Evolutionary conservation across 2,113 vertebrate species (phyloP).

Genomic region (Pogonocichla stellata): DNA sequence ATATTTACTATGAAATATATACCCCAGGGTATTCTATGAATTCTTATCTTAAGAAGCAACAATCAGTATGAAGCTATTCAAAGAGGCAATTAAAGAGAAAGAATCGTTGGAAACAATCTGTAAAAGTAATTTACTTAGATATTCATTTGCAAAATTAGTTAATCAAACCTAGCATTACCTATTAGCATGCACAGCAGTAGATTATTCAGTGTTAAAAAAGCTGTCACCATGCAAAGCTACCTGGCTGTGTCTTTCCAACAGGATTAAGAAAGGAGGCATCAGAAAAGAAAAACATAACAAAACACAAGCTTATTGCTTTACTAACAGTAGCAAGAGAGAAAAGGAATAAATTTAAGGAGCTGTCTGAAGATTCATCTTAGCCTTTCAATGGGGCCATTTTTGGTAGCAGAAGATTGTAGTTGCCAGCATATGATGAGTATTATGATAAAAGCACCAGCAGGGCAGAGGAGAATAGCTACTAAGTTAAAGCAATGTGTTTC

Average conservation of each 20-base stretch:
- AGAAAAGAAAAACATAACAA: not conserved
- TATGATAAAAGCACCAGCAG: slow-evolving; percentile 47
- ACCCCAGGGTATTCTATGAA: not conserved
- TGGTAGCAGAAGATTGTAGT: slow-evolving; percentile 22
- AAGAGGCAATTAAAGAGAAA: slow-evolving; percentile 8
- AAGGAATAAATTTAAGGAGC: slow-evolving; percentile 24
- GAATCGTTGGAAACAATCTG: slow-evolving; percentile 10
- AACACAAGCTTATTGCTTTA: not conserved
- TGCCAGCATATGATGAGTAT: slow-evolving; percentile 13
- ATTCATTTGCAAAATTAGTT: slow-evolving; percentile 42
- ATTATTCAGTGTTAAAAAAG: slow-evolving; percentile 31
- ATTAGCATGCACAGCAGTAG: slow-evolving; percentile 5
- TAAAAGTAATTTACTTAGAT: slow-evolving; percentile 33
- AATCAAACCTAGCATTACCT: slow-evolving; percentile 36
- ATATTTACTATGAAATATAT: not conserved
- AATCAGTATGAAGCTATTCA: not conserved
- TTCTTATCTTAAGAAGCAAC: not conserved
- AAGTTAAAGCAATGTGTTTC: slow-evolving; percentile 29
- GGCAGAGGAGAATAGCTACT: slow-evolving; percentile 7
- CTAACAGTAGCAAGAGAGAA: not conserved
- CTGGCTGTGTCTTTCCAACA: not conserved
- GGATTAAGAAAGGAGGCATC: not conserved
- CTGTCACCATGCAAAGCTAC: slow-evolving; percentile 8
- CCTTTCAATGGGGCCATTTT: slow-evolving; percentile 12
- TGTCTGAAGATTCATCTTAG: slow-evolving; percentile 18